Conservation (phyloP, 2,113 vertebrate genomes). For the Microcebus tavaratra region DNA sequence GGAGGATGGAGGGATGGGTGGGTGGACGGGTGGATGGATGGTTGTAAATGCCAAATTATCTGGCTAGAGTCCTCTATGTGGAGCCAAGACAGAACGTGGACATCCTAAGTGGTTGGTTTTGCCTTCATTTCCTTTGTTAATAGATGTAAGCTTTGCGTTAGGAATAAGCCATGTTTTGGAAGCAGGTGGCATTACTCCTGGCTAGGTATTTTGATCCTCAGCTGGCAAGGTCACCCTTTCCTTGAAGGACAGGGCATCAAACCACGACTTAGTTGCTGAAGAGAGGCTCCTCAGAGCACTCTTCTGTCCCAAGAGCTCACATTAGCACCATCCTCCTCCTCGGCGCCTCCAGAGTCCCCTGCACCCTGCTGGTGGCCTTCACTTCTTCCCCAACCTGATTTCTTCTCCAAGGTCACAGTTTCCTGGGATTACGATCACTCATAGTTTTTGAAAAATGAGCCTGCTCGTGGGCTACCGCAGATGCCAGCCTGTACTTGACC, state of each 20-base stretch:
- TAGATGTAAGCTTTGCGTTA: not conserved
- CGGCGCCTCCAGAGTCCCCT: not conserved
- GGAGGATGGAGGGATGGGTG: not conserved
- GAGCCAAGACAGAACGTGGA: not conserved
- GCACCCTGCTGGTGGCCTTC: too few species aligned
- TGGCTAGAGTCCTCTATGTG: not conserved
- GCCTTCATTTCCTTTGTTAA: not conserved
- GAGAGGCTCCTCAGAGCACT: not conserved
- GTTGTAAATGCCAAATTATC: not conserved
- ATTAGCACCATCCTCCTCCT: fast-evolving
- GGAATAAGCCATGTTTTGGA: not conserved
- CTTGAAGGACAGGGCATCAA: not conserved
- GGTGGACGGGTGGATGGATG: not conserved
- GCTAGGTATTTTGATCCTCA: not conserved
- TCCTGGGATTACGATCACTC: not conserved
- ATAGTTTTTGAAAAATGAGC: not conserved
- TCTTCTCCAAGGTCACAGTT: not conserved
- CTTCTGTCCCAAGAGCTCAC: not conserved
- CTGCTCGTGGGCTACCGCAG: not conserved
- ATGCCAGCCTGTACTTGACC: not conserved
- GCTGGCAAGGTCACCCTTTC: not conserved
- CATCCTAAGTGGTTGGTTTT: not conserved
- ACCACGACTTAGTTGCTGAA: not conserved
- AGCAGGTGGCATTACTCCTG: not conserved
- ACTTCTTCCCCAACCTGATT: not conserved